Evolutionary conservation across 2,113 vertebrate species (phyloP), one percentile per base, ranked within the genome.

Genomic region (Procavia capensis): DNA sequence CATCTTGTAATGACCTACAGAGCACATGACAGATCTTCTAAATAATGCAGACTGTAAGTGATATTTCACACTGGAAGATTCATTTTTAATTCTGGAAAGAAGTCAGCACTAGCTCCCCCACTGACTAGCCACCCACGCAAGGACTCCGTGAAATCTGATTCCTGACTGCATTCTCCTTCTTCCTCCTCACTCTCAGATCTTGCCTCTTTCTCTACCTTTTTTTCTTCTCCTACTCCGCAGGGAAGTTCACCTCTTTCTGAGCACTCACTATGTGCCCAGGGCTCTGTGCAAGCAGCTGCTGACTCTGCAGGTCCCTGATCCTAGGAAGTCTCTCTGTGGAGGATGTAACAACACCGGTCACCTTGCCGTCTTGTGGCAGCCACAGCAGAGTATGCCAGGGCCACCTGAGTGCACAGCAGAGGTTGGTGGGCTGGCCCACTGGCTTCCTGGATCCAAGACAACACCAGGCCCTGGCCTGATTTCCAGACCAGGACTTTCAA

Each of bases 51-150:
- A 39, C 10, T 2, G 9, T 16, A 3, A 16, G 5, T 3, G 36
- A 22, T 8, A 6, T 9, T 47, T 10, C 57, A 3, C 0, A 1
- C 64, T 41, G 0, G 1, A 61, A 31, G 19, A 34, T 3, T 14
- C 68, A 61, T 47, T 22, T 39, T 59, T 85, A 25, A 54, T 61
- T 68, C 66, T 59, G 41, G 27, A 63, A 87, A 76, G 57, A 61
- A 59, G 17, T n/a, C 29, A n/a, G 22, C 31, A 1, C 59, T 47
- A 1, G 4, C 34, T 76, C 41, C 20, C 43, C 34, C 43, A 27
- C 74, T 76, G 43, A 27, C 74, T 47, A 5, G 7, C 74, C 74
- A 31, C 74, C 74, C 74, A 31, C 13, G 7, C 34, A 17, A 13
- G 6, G n/a, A 29, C 59, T 66, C 63, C 63, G 6, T 64, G 31